phyloP scores from a whole-genome alignment of 2,888 invertebrate species.

The Limenitis camilla region DNA sequence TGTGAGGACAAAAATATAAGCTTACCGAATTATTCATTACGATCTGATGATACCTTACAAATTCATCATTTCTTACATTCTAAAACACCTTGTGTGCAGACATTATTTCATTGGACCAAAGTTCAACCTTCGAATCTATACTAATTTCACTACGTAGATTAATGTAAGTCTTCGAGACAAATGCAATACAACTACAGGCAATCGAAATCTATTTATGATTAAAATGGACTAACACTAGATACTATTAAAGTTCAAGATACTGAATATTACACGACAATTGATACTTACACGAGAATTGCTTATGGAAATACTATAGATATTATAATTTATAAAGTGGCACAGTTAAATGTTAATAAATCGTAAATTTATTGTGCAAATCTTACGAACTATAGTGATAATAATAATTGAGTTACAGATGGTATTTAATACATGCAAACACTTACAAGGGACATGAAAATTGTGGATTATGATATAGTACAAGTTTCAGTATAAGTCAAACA shows the following conservation, averaged over 20 bases:
- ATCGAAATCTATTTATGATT: slow-evolving; percentile 30
- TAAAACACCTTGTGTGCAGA: slow-evolving; percentile 66
- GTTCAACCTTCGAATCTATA: slow-evolving; percentile 68
- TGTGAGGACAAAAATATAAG: background rate
- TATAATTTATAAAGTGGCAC: slow-evolving; percentile 61
- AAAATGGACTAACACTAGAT: slow-evolving; percentile 38
- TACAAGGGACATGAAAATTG: slow-evolving; percentile 45
- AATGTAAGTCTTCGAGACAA: slow-evolving; percentile 26
- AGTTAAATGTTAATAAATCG: slow-evolving; percentile 45
- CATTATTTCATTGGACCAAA: slow-evolving; percentile 72
- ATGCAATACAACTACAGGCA: slow-evolving; percentile 25
- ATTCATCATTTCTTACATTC: slow-evolving; percentile 24
- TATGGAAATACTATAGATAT: slow-evolving; percentile 40
- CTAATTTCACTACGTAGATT: slow-evolving; percentile 30
- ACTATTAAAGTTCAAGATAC: slow-evolving; percentile 31
- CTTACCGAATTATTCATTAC: slow-evolving; percentile 1
- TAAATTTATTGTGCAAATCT: slow-evolving; percentile 62
- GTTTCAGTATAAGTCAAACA: slow-evolving; percentile 41
- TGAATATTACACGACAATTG: slow-evolving; percentile 18
- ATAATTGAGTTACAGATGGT: slow-evolving; percentile 29
- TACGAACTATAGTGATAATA: slow-evolving; percentile 41
- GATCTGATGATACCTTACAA: slow-evolving; percentile 12
- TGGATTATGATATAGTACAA: slow-evolving; percentile 39
- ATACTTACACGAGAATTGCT: slow-evolving; percentile 38
- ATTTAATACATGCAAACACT: slow-evolving; percentile 34